Evolutionary conservation across 2,797 vertebrate species (phyloP).

Genomic region (Thamnophis elegans): DNA sequence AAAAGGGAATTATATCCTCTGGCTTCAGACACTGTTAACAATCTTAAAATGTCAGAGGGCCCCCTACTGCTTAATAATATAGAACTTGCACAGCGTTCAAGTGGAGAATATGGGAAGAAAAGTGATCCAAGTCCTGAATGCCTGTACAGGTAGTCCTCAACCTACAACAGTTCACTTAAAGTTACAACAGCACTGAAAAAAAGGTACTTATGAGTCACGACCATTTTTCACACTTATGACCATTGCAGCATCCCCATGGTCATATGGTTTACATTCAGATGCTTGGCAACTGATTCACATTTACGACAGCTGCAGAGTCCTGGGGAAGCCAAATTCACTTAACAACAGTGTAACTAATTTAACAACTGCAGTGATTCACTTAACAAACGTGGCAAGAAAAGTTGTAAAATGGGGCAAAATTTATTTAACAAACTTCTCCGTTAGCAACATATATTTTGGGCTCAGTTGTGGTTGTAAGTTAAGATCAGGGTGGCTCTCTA

Average conservation of each 20-base stretch:
- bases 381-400: not conserved
- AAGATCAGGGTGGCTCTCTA: not conserved
- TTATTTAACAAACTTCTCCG: not conserved
- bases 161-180: not conserved
- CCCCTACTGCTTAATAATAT: slow-evolving; percentile 59
- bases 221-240: no score
- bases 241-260: no score
- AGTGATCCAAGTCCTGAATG: not conserved
- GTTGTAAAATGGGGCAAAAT: not conserved
- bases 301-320: no score
- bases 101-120: not conserved
- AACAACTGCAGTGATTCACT: not conserved
- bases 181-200: no score
- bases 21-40: not conserved
- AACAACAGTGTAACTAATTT: not conserved
- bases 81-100: not conserved
- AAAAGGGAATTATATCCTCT: accelerated
- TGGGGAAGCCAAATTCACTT: no score
- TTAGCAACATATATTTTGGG: not conserved
- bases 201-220: no score
- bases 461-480: not conserved
- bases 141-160: not conserved
- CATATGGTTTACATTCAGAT: no score
- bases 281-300: no score
- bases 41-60: slow-evolving; percentile 47